These are phyloP conservation scores for Lineus longissimus DNA, from an alignment of 1,140 invertebrate genomes.

Conservation along the genomic window DNA sequence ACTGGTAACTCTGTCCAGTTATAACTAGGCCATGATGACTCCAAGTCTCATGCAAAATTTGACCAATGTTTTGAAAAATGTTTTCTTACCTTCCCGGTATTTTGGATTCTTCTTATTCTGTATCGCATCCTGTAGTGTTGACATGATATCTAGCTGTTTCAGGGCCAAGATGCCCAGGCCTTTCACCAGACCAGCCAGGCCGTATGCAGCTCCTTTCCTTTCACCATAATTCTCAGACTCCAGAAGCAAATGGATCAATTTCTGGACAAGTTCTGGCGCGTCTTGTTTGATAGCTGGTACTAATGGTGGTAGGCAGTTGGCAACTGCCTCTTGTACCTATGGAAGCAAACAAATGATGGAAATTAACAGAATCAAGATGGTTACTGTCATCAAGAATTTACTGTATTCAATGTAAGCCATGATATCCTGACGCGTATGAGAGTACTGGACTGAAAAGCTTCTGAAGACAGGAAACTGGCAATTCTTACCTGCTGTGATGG, in stretches of 20 bases:
- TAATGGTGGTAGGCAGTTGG: constrained; percentile 90
- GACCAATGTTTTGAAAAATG: too few species aligned
- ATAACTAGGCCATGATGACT: too few species aligned
- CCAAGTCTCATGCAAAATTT: too few species aligned
- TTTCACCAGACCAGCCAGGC: constrained; percentile 69
- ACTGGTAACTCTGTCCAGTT: too few species aligned
- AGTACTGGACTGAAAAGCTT: too few species aligned
- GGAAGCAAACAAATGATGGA: constrained; percentile 1
- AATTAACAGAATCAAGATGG: too few species aligned
- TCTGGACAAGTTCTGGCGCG: constrained; percentile 80
- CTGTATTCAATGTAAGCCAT: too few species aligned
- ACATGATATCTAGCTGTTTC: constrained; percentile 95
- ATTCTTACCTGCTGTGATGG: constrained; percentile 82
- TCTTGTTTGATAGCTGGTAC: constrained; percentile 89
- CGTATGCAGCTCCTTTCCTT: constrained; percentile 63
- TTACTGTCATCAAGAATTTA: too few species aligned
- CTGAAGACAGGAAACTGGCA: too few species aligned
- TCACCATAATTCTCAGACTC: constrained; percentile 97
- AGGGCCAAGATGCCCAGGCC: constrained; percentile 93
- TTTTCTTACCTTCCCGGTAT: constrained; percentile 73
- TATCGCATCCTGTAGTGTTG: constrained; percentile 85
- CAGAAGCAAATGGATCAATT: constrained; percentile 78
- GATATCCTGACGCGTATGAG: too few species aligned
- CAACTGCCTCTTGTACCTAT: constrained; percentile 95
- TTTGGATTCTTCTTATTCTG: constrained; percentile 95